Conservation (phyloP, 2,888 invertebrate genomes). For the Thelaira solivaga region DNA sequence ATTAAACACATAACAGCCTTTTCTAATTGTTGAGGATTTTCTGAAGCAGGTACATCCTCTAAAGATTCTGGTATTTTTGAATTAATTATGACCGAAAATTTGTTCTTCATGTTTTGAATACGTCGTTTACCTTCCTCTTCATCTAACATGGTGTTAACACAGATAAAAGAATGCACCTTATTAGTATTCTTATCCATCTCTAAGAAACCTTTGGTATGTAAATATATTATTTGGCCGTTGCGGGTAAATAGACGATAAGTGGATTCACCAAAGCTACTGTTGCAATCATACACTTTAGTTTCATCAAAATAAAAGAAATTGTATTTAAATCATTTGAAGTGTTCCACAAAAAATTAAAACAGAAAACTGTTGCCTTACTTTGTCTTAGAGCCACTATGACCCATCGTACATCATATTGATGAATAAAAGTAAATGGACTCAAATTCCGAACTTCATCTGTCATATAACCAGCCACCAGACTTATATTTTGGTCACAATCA, state of each 20-base stretch:
- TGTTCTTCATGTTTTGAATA: conserved; percentile 87
- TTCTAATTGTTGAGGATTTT: conserved; percentile 84
- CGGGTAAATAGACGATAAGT: conserved; percentile 89
- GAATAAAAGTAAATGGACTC: conserved; percentile 93
- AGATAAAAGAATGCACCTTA: conserved; percentile 90
- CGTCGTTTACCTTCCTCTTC: conserved; percentile 85
- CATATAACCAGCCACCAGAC: conserved; percentile 92
- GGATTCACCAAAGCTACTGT: conserved; percentile 89
- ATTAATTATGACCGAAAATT: conserved; percentile 85
- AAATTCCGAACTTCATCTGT: conserved; percentile 91
- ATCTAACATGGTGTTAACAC: conserved; percentile 87
- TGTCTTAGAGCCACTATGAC: conserved; percentile 91
- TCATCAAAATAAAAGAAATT: not conserved
- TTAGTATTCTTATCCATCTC: conserved; percentile 88
- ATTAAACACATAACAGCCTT: conserved; percentile 85
- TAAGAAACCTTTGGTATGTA: conserved; percentile 89
- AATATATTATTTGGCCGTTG: conserved; percentile 90
- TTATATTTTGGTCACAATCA: conserved; percentile 93
- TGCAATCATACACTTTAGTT: conserved; percentile 87
- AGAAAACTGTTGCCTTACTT: no score
- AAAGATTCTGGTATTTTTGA: conserved; percentile 77
- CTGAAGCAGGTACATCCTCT: conserved; percentile 79
- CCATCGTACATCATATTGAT: conserved; percentile 92
- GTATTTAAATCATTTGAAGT: not conserved
- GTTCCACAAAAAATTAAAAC: no score